phyloP scores from a whole-genome alignment of 2,888 invertebrate genomes.

The Reticulitermes lucifugus region DNA sequence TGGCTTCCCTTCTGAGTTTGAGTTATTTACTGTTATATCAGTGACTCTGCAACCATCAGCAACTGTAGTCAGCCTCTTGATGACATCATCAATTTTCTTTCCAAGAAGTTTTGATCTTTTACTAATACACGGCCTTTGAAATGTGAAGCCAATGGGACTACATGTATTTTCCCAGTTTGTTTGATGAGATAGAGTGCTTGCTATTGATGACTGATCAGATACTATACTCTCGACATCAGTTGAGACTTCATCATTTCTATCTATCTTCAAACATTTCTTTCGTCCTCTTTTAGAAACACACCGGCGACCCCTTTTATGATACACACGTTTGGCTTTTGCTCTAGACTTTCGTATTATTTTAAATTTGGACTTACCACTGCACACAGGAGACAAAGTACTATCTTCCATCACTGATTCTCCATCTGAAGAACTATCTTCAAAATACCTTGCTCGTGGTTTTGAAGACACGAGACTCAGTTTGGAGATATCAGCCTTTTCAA shows the following conservation, averaged over 20 bases:
- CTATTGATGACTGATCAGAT: conserved; percentile 7
- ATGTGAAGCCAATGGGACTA: background rate
- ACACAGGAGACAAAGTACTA: background rate
- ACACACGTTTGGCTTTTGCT: background rate
- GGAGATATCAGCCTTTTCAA: conserved; percentile 46
- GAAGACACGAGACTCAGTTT: background rate
- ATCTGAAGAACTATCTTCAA: conserved; percentile 26
- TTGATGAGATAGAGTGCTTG: background rate
- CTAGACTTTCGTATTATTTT: conserved; percentile 11
- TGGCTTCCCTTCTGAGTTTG: background rate
- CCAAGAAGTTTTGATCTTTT: conserved; percentile 13
- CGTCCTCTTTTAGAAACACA: background rate
- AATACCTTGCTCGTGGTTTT: background rate
- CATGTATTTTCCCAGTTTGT: background rate
- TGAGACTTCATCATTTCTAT: conserved; percentile 6
- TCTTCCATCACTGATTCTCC: background rate
- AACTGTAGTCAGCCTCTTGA: conserved; percentile 27
- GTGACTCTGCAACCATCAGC: background rate
- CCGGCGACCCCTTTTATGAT: background rate
- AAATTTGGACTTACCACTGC: background rate
- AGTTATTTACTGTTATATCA: no score
- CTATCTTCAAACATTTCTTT: background rate
- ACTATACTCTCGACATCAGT: conserved; percentile 31
- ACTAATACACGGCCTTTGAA: conserved; percentile 27
- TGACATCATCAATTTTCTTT: conserved; percentile 44